Evolutionary conservation across 1,140 invertebrate genomes (phyloP), one percentile per base, ranked within the genome.

Genomic region (Schmidtea mediterranea): DNA sequence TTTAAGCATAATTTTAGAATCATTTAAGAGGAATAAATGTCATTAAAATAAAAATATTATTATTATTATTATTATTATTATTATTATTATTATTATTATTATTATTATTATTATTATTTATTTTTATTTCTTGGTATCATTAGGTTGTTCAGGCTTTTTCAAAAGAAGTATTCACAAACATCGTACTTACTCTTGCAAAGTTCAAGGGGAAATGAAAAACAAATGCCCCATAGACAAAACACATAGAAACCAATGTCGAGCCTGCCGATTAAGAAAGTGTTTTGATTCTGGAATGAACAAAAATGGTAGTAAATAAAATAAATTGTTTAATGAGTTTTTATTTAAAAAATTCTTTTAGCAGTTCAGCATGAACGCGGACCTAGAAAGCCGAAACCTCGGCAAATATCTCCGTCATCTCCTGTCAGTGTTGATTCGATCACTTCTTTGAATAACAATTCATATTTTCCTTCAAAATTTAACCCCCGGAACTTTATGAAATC

Each of bases 151-250:
- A 10, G 45, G 45, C 8, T 46, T 46, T 22, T 50, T 50, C 32
- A 92, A 94, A 66, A 72, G 86, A 49, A 89, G 82, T 60, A 90
- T 92, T 55, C 84, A 90, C 66, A 74, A 82, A 32, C 86, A 87
- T 67, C 73, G 86, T 1, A 79, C 83, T 53, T 94, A 94, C 69
- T 87, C 82, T 13, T 94, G 86, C 69, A 90, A 90, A 64, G 83
- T 81, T 1, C 81, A 82, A 49, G 83, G 82, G 12, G 78, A 83
- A 54, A 69, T 81, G 59, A 86, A 86, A 63, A 83, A 82, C 48
- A 74, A 79, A 50, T 92, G 86, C 67, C 82, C 82, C 2, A 82
- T 94, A 47, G 84, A 92, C 69, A 90, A 90, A 68, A 90, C 83
- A 0, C 84, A 90, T 61, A 71, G 86, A 36, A 95, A 94, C 71